phyloP scores from a whole-genome alignment of 2,113 vertebrate genomes.

The Leuciscus idus region DNA sequence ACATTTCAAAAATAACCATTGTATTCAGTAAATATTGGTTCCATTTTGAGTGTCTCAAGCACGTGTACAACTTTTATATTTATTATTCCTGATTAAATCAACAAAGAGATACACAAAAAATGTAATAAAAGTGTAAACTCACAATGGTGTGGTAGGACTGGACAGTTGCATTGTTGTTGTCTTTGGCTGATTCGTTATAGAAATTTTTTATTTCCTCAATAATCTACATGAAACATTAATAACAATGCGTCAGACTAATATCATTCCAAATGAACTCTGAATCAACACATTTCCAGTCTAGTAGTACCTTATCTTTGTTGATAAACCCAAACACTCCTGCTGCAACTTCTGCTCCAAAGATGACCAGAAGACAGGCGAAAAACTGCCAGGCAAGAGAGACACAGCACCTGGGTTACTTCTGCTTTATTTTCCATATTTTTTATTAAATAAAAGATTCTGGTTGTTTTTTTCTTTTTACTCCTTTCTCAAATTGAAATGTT shows the following conservation, averaged over 20 bases:
- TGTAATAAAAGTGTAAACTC: not conserved
- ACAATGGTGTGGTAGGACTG: slow-evolving; percentile 37
- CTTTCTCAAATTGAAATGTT: not conserved
- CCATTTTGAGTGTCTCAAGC: no score
- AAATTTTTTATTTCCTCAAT: slow-evolving; percentile 85
- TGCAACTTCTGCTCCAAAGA: slow-evolving; percentile 94
- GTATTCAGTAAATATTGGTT: not conserved
- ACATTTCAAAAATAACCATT: not conserved
- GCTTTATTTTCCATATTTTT: not conserved
- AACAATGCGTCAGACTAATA: not conserved
- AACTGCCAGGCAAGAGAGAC: slow-evolving; percentile 79
- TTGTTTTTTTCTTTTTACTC: not conserved
- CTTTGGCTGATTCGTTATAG: slow-evolving; percentile 79
- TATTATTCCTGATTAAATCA: not conserved
- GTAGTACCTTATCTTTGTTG: slow-evolving; percentile 86
- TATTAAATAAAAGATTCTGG: not conserved
- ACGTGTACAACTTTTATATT: not conserved
- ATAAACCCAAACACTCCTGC: slow-evolving; percentile 96
- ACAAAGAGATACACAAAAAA: not conserved
- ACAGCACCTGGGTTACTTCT: not conserved
- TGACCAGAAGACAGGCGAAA: slow-evolving; percentile 92
- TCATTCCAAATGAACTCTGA: not conserved
- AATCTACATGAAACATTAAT: slow-evolving; percentile 74
- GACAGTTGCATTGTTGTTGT: slow-evolving; percentile 35
- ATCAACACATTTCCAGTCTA: not conserved